phyloP scores from a whole-genome alignment of 2,797 vertebrate genomes.

The Mus spretus region DNA sequence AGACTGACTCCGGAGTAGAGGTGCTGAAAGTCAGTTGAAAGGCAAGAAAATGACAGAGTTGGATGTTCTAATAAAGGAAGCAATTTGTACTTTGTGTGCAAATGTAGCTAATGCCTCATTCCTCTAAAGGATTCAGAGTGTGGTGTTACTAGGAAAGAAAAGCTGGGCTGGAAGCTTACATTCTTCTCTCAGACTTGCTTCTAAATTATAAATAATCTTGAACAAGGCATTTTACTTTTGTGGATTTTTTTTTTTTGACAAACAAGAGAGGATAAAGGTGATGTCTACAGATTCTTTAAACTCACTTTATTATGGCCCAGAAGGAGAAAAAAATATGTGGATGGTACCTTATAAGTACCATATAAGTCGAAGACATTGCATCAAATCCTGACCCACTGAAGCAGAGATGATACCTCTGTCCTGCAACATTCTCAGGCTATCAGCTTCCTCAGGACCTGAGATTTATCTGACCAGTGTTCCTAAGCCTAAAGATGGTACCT shows the following conservation, averaged over 20 bases:
- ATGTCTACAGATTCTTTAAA: slow-evolving; percentile 48
- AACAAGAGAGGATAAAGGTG: not conserved
- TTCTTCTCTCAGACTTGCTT: slow-evolving; percentile 57
- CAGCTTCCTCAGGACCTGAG: not conserved
- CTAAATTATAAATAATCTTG: slow-evolving; percentile 52
- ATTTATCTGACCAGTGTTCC: not conserved
- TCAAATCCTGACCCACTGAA: not conserved
- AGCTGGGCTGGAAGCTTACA: not conserved
- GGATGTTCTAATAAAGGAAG: slow-evolving; percentile 83
- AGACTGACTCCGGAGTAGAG: slow-evolving; percentile 66
- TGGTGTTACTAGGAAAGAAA: slow-evolving; percentile 48
- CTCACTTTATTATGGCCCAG: not conserved
- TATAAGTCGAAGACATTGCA: not conserved
- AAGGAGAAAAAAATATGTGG: slow-evolving; percentile 7
- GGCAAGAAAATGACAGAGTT: slow-evolving; percentile 84
- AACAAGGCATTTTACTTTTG: slow-evolving; percentile 37
- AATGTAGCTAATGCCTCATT: slow-evolving; percentile 56
- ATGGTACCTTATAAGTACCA: not conserved
- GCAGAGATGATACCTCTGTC: not conserved
- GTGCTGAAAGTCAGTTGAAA: slow-evolving; percentile 90
- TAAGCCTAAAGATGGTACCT: not conserved
- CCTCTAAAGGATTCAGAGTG: slow-evolving; percentile 56
- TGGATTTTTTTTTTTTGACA: slow-evolving; percentile 8
- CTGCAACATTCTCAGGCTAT: not conserved
- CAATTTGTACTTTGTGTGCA: slow-evolving; percentile 74